phyloP scores from a whole-genome alignment of 2,113 vertebrate species.

The Neodon shergylaensis region DNA sequence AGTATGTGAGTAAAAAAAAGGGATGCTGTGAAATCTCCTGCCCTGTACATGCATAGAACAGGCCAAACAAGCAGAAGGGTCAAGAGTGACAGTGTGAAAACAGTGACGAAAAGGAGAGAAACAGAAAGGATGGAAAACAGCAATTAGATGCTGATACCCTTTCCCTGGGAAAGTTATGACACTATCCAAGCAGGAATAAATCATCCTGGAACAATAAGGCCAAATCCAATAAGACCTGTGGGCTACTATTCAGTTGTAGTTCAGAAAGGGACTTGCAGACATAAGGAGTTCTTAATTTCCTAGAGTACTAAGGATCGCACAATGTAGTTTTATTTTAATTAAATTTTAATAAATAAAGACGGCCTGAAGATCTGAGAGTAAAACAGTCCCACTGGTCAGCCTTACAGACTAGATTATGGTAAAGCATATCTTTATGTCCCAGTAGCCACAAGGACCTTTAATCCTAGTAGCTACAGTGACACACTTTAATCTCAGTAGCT shows the following conservation, averaged over 20 bases:
- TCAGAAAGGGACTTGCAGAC: background rate
- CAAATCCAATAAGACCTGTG: background rate
- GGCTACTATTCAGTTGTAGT: background rate
- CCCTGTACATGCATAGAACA: background rate
- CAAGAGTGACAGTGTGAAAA: background rate
- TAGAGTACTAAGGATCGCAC: background rate
- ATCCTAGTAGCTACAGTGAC: too few relatives aligned
- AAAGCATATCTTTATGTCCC: too few relatives aligned
- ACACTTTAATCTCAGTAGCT: too few relatives aligned
- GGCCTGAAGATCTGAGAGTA: too few relatives aligned
- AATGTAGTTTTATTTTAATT: too few relatives aligned
- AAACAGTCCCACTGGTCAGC: too few relatives aligned
- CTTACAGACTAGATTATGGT: too few relatives aligned
- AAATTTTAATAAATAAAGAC: too few relatives aligned
- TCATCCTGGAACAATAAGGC: background rate
- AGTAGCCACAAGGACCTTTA: too few relatives aligned
- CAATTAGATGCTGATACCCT: background rate
- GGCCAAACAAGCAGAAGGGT: background rate
- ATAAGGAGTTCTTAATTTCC: background rate
- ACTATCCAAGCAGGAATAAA: background rate
- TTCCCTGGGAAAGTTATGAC: accelerated
- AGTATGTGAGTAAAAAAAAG: background rate
- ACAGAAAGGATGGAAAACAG: background rate
- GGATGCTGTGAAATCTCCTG: background rate
- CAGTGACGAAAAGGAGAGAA: background rate